Evolutionary conservation across 1,140 invertebrate species (phyloP).

Genomic region (Drosophila teissieri): DNA sequence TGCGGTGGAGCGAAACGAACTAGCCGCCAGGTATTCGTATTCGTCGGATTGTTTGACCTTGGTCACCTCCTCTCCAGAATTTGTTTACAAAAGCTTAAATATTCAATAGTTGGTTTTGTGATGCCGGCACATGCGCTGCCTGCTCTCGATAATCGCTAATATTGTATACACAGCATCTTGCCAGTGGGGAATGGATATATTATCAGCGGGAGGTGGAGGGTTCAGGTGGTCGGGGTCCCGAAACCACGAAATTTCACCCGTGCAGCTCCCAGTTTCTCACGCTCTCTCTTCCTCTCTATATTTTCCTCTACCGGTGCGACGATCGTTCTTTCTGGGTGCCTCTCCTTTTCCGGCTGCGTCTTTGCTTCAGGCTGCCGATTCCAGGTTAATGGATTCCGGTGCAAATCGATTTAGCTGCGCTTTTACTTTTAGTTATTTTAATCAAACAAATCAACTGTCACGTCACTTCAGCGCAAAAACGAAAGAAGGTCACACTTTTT

Average conservation of each 20-base stretch:
- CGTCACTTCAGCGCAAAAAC: constrained; percentile 70
- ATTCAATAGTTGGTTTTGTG: constrained; percentile 44
- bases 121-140: constrained; percentile 45
- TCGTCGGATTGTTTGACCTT: constrained; percentile 44
- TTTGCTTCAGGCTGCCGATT: constrained; percentile 19
- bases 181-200: constrained; percentile 10
- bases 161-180: constrained; percentile 78
- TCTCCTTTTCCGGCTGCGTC: not conserved
- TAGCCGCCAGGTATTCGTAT: constrained; percentile 50
- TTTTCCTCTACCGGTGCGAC: constrained; percentile 1
- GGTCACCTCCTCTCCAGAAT: constrained; percentile 17
- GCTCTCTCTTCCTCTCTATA: constrained; percentile 10
- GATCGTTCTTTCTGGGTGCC: not conserved
- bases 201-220: not conserved
- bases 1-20: constrained; percentile 15
- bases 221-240: constrained; percentile 17
- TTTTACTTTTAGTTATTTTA: constrained; percentile 70
- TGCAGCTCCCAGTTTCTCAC: constrained; percentile 5
- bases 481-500: constrained; percentile 50
- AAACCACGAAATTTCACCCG: constrained; percentile 51
- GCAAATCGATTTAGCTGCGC: constrained; percentile 37
- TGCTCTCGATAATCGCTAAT: constrained; percentile 66
- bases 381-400: constrained; percentile 35
- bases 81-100: constrained; percentile 75
- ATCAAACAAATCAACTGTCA: constrained; percentile 80